Evolutionary conservation across 2,888 invertebrate species (phyloP), one percentile per base, ranked within the genome.

Genomic region (Brenthis hecate): DNA sequence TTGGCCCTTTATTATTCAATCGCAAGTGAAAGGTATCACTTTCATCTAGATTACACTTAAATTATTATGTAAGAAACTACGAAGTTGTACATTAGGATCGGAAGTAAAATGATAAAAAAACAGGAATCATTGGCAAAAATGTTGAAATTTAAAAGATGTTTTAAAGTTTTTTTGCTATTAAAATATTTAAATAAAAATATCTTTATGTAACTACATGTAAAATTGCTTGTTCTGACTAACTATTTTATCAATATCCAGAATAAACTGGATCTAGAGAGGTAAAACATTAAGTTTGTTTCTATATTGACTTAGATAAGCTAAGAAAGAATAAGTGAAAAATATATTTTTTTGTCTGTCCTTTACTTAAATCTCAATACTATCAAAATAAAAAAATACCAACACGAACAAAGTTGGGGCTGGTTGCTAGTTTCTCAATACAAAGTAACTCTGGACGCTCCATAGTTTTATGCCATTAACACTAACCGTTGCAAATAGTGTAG

Each of bases 11-110:
- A 53, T 62, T 62, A 53, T 53, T 53, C 62, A 53, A 62, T 53
- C 36, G 51, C 51, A 62, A 62, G 51, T 62, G 62, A 62, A 62
- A 62, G 62, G 62, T 62, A 51, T 62, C 16, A 62, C 62, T 62
- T 62, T 62, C 62, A 62, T 62, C 53, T 36, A 62, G 62, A 62
- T 62, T 62, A 62, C 36, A 36, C 19, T 62, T 36, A 62, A 36
- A 62, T 62, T 36, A 53, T 53, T 62, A 62, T 43, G 36, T 53
- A 61, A 58, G 23, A 28, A 47, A 58, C 19, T 58, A 19, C 48
- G 47, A 23, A 28, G 48, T 48, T n/a, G 58, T 23, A 23, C 19
- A 50, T 60, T 28, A 28, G 48, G 48, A 50, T 28, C 58, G 58
- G 48, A 48, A 60, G 28, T 60, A n/a, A 50, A 50, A 14, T 28